Conservation (phyloP, 2,797 vertebrate species). For the Streptopelia turtur region DNA sequence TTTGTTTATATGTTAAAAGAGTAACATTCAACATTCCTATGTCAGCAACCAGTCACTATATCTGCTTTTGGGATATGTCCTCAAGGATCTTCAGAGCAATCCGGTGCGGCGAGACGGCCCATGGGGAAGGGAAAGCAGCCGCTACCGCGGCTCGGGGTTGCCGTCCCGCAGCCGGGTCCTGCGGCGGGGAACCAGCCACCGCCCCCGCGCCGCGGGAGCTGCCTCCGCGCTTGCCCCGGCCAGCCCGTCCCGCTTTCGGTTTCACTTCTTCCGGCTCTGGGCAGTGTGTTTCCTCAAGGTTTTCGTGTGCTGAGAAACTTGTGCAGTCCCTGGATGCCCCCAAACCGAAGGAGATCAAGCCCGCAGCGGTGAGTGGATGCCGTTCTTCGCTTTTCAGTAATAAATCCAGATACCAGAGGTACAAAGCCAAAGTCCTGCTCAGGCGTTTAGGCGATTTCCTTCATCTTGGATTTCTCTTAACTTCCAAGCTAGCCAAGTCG, state of each 20-base stretch:
- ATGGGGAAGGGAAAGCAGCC: accelerated
- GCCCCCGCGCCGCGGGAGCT: no score
- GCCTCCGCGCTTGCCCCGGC: accelerated
- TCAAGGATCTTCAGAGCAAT: not conserved
- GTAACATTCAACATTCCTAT: not conserved
- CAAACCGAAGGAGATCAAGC: not conserved
- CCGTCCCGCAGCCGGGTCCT: not conserved
- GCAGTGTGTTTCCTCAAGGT: accelerated
- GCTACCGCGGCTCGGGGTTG: accelerated
- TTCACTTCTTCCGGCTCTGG: not conserved
- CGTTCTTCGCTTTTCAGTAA: not conserved
- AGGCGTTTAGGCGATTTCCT: not conserved
- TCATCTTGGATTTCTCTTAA: not conserved
- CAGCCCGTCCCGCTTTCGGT: not conserved
- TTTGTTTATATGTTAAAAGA: not conserved
- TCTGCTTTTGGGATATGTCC: not conserved
- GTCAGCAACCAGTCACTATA: not conserved
- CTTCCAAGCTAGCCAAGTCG: no score
- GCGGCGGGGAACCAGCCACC: not conserved
- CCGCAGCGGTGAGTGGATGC: not conserved
- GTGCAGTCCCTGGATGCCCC: not conserved
- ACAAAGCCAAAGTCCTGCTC: not conserved
- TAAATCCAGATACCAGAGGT: not conserved
- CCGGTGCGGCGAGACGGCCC: accelerated
- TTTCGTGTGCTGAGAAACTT: not conserved